Percentiles rank a stretch among this genome's conserved stretches.
These are phyloP conservation scores for Cuniculus paca DNA, from an alignment of 2,797 vertebrate species.

Conservation along the genomic window DNA sequence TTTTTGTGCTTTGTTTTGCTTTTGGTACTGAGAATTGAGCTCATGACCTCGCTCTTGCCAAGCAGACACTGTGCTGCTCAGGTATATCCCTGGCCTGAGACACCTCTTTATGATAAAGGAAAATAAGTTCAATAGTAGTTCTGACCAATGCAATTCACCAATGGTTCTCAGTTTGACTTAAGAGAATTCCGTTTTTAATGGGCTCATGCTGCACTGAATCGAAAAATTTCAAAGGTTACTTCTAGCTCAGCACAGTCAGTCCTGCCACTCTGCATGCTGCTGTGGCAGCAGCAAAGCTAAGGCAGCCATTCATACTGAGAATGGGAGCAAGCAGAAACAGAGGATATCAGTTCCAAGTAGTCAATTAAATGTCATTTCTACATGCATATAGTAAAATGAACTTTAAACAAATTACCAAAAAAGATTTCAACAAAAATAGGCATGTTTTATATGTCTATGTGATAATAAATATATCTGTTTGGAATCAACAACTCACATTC, in stretches of 20 bases:
- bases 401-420: conserved; percentile 17
- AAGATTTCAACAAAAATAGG: neutral
- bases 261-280: neutral
- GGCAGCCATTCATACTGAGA: neutral
- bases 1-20: too few species aligned
- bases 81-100: too few species aligned
- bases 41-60: too few species aligned
- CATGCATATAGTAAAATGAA: neutral
- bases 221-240: conserved; percentile 47
- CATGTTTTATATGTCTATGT: neutral
- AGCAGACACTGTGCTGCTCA: too few species aligned
- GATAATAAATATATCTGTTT: neutral
- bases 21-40: too few species aligned
- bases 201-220: neutral
- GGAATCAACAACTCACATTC: neutral
- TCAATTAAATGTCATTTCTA: neutral
- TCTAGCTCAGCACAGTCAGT: neutral
- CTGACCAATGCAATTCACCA: neutral
- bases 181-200: conserved; percentile 11
- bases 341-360: neutral
- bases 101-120: neutral
- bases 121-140: conserved; percentile 10
- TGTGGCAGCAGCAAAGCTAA: neutral
- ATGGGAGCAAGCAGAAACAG: neutral
- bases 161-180: neutral